A percentile compares a stretch with the other conserved stretches of the same genome.
Evolutionary conservation across 2,113 vertebrate genomes (phyloP).

Genomic region (Myiozetetes cayanensis): DNA sequence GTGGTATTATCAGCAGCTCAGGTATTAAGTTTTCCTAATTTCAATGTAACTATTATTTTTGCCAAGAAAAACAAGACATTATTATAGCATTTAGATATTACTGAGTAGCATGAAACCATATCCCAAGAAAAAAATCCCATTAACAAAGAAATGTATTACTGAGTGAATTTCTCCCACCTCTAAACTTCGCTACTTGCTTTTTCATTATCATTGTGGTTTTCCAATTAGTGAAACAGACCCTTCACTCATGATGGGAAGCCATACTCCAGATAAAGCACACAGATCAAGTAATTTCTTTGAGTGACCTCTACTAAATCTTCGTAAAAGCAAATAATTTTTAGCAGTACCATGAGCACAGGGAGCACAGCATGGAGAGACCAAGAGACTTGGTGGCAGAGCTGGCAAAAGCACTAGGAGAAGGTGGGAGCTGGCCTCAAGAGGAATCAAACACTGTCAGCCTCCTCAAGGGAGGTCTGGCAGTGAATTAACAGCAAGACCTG

Average conservation of each 20-base stretch:
- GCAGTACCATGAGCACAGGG: background rate
- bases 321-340: background rate
- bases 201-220: background rate
- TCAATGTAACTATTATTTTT: background rate
- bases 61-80: background rate
- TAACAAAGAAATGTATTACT: background rate
- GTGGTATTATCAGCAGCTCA: background rate
- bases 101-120: background rate
- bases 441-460: background rate
- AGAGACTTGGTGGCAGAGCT: background rate
- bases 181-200: background rate
- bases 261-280: background rate
- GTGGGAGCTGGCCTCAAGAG: background rate
- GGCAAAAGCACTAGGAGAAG: background rate
- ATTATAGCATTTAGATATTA: background rate
- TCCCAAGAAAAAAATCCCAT: background rate
- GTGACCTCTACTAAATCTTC: background rate
- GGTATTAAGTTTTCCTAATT: background rate
- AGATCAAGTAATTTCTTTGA: background rate
- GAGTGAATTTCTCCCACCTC: background rate
- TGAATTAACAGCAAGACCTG: background rate
- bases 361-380: background rate
- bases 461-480: background rate
- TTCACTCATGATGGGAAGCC: background rate
- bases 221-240: background rate